Evolutionary conservation across 2,888 invertebrate genomes (phyloP).

Genomic region (Anthrax anthrax): DNA sequence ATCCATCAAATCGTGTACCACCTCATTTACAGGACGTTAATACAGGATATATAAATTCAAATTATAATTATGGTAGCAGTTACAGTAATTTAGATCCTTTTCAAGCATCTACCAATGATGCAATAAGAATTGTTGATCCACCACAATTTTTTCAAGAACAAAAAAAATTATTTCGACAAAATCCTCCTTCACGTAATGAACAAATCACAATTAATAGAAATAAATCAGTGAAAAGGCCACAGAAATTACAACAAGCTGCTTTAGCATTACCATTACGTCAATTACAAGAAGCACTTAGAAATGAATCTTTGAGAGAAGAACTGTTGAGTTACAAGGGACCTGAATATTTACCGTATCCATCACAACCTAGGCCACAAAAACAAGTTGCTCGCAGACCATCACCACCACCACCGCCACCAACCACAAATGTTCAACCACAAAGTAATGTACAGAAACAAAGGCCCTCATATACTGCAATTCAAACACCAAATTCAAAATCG

Average conservation of each 20-base stretch:
- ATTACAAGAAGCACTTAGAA: background rate
- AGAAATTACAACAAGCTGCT: background rate
- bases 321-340: background rate
- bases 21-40: conserved; percentile 19
- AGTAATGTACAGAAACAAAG: conserved; percentile 1
- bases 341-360: background rate
- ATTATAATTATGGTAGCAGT: conserved; percentile 17
- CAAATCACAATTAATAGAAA: background rate
- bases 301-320: background rate
- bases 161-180: conserved; percentile 11
- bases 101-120: conserved; percentile 14
- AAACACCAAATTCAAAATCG: conserved; percentile 5
- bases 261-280: background rate
- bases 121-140: conserved; percentile 28
- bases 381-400: conserved; percentile 11
- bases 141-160: conserved; percentile 24
- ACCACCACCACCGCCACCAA: no score
- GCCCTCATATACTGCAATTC: conserved; percentile 6
- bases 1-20: conserved; percentile 18
- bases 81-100: conserved; percentile 18
- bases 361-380: conserved; percentile 13
- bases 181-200: background rate
- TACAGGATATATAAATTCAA: background rate
- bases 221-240: background rate
- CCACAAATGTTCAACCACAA: conserved; percentile 7